phyloP scores from a whole-genome alignment of 2,888 invertebrate species.

The Esperia sulphurella region DNA sequence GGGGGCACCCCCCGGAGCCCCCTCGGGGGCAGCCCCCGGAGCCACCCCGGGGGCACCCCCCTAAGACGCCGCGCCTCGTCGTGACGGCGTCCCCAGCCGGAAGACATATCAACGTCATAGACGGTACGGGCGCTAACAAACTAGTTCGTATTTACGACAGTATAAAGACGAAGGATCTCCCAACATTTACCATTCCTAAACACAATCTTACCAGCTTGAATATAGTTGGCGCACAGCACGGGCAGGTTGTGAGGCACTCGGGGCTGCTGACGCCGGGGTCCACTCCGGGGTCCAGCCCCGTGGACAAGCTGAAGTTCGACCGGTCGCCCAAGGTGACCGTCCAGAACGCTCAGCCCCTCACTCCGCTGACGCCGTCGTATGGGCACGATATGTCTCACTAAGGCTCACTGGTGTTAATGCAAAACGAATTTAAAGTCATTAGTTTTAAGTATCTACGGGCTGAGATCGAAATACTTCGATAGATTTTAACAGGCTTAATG shows the following conservation, averaged over 20 bases:
- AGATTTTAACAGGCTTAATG: no score
- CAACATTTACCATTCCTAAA: slow-evolving; percentile 63
- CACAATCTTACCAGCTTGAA: slow-evolving; percentile 51
- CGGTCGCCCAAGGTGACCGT: slow-evolving; percentile 55
- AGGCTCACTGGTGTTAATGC: slow-evolving; percentile 12
- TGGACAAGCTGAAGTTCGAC: slow-evolving; percentile 49
- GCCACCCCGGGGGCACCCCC: slow-evolving; percentile 21
- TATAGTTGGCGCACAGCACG: slow-evolving; percentile 37
- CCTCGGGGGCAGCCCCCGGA: no score
- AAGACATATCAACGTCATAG: slow-evolving; percentile 40
- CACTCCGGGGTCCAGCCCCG: slow-evolving; percentile 57
- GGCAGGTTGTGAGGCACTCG: slow-evolving; percentile 28
- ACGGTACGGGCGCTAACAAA: slow-evolving; percentile 50
- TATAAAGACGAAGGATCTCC: slow-evolving; percentile 55
- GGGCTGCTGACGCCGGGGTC: slow-evolving; percentile 74
- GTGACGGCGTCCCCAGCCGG: slow-evolving; percentile 62
- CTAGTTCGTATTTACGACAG: slow-evolving; percentile 67
- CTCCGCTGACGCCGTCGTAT: slow-evolving; percentile 10
- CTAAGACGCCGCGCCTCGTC: slow-evolving; percentile 52
- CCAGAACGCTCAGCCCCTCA: slow-evolving; percentile 32
- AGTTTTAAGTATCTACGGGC: slow-evolving; percentile 19
- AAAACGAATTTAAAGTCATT: slow-evolving; percentile 59
- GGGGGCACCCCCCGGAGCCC: no score
- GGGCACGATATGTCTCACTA: background rate
- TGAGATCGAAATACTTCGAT: no score